phyloP scores from a whole-genome alignment of 2,888 invertebrate genomes.

The Agriotes lineatus region DNA sequence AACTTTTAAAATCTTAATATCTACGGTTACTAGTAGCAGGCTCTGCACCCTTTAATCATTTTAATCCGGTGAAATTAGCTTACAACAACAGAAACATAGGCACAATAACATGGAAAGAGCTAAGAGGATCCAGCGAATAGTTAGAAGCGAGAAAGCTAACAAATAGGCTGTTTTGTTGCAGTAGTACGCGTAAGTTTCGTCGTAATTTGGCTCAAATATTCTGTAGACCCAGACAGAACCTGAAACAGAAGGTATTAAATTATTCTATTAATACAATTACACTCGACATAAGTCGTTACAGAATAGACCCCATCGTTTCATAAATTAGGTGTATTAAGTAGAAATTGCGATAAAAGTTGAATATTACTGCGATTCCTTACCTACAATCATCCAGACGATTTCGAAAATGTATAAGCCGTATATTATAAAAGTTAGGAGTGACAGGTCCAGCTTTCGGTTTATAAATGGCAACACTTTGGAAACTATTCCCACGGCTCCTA shows the following conservation, averaged over 20 bases:
- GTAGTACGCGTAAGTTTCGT: neutral
- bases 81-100: too few species aligned
- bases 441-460: slow-evolving; percentile 24
- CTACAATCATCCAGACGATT: slow-evolving; percentile 38
- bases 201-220: neutral
- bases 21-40: too few species aligned
- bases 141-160: slow-evolving; percentile 25
- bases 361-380: too few species aligned
- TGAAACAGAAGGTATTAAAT: neutral
- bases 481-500: slow-evolving; percentile 33
- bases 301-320: too few species aligned
- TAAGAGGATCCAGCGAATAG: slow-evolving; percentile 26
- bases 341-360: too few species aligned
- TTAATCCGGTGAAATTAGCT: too few species aligned
- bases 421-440: slow-evolving; percentile 2
- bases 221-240: slow-evolving; percentile 1
- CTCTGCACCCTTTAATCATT: too few species aligned
- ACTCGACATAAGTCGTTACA: too few species aligned
- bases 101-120: too few species aligned
- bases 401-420: slow-evolving; percentile 28
- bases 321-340: too few species aligned
- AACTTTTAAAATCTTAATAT: too few species aligned
- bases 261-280: too few species aligned
- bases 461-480: slow-evolving; percentile 34
- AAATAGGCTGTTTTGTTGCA: slow-evolving; percentile 14